Evolutionary conservation across 1,140 invertebrate genomes (phyloP).

Genomic region (Lordiphosa clarofinis): DNA sequence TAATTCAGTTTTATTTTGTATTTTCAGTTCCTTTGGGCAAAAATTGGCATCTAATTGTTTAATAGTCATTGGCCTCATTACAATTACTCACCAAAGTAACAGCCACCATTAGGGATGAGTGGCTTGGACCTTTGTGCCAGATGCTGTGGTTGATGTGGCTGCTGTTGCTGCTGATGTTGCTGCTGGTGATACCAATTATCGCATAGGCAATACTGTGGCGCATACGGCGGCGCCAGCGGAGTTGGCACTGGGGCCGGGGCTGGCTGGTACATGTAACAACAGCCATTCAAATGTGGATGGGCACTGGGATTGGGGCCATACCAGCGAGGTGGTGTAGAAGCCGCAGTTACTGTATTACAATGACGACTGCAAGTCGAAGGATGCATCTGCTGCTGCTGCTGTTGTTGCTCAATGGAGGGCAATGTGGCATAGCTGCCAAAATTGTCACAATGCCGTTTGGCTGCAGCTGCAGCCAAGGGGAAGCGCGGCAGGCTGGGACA

Average conservation of each 20-base stretch:
- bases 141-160: constrained; percentile 39
- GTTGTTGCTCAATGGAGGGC: constrained; percentile 54
- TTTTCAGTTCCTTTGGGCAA: constrained; percentile 1
- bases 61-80: constrained; percentile 21
- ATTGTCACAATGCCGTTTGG: constrained; percentile 65
- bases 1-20: neutral
- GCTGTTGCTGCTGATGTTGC: constrained; percentile 39
- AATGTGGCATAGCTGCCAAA: constrained; percentile 73
- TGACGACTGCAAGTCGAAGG: constrained; percentile 50
- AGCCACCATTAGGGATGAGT: constrained; percentile 61
- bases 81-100: constrained; percentile 69
- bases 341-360: constrained; percentile 19
- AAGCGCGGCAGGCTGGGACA: constrained; percentile 45
- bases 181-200: constrained; percentile 73
- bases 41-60: constrained; percentile 18
- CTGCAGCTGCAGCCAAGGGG: constrained; percentile 18
- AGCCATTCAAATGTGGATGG: constrained; percentile 48
- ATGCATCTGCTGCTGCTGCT: constrained; percentile 28
- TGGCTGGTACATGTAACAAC: constrained; percentile 67
- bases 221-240: constrained; percentile 23
- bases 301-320: constrained; percentile 29
- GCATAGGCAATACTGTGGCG: constrained; percentile 56
- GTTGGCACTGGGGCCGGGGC: constrained; percentile 15
- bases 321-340: constrained; percentile 45
- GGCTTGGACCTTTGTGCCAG: constrained; percentile 52